Conservation (phyloP, 2,113 vertebrate species). For the Anolis carolinensis region DNA sequence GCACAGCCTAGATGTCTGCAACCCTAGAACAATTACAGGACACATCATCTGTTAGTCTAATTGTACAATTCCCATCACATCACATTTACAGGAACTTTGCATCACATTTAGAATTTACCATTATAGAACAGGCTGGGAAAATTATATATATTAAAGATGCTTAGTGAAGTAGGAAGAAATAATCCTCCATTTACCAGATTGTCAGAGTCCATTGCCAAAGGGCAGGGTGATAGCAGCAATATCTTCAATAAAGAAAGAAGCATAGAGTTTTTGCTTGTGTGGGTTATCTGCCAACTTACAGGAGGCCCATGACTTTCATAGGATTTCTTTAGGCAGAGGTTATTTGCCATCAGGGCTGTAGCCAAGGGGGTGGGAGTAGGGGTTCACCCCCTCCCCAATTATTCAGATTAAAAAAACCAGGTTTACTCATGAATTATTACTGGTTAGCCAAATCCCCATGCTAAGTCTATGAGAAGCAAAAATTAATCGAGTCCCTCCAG, state of each 20-base stretch:
- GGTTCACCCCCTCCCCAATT: too few relatives aligned
- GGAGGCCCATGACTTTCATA: too few relatives aligned
- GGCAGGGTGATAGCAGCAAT: neutral
- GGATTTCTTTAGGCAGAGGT: too few relatives aligned
- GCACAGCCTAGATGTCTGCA: neutral
- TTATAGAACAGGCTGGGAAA: slow-evolving; percentile 27
- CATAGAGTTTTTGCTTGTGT: too few relatives aligned
- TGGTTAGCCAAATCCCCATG: too few relatives aligned
- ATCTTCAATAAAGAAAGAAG: neutral
- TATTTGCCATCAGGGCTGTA: too few relatives aligned
- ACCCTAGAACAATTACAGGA: slow-evolving; percentile 4
- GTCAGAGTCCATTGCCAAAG: neutral
- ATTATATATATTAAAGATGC: slow-evolving; percentile 47
- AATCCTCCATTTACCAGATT: slow-evolving; percentile 51
- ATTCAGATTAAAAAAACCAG: too few relatives aligned
- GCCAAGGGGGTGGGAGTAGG: too few relatives aligned
- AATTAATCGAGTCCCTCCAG: too few relatives aligned
- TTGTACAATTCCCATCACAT: neutral
- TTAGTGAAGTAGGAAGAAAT: slow-evolving; percentile 34
- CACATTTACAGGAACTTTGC: slow-evolving; percentile 38
- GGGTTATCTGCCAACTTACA: too few relatives aligned
- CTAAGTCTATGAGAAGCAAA: too few relatives aligned
- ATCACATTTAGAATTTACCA: neutral
- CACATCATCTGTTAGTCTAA: neutral
- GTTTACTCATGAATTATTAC: too few relatives aligned